These are phyloP conservation scores for Ctena decussata DNA, from an alignment of 2,888 invertebrate genomes.

Conservation along the genomic window DNA sequence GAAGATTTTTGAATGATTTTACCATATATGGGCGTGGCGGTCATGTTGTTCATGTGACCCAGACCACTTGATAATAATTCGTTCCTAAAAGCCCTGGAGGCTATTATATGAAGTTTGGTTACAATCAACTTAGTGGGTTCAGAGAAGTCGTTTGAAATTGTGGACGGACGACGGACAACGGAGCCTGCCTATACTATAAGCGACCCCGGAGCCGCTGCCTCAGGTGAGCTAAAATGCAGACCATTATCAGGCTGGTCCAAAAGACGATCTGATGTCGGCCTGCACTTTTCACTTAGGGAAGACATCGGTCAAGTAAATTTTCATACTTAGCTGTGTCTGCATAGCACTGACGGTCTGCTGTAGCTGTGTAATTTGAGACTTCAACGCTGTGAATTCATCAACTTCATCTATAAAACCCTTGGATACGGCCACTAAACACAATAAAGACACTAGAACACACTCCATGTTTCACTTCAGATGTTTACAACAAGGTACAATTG, in stretches of 20 bases:
- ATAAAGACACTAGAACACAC: background rate
- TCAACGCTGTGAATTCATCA: background rate
- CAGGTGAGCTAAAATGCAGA: background rate
- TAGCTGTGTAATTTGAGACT: conserved; percentile 4
- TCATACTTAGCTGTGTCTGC: conserved; percentile 26
- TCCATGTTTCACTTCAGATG: too few species aligned
- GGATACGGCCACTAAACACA: background rate
- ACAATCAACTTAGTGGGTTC: too few species aligned
- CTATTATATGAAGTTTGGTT: too few species aligned
- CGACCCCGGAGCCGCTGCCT: background rate
- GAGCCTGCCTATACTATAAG: too few species aligned
- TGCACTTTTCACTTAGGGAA: background rate
- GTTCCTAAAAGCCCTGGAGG: too few species aligned
- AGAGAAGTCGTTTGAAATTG: background rate
- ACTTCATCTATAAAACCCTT: background rate
- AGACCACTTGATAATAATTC: too few species aligned
- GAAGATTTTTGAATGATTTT: too few species aligned
- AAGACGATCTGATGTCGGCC: background rate
- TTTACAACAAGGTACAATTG: too few species aligned
- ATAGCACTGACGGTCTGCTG: background rate
- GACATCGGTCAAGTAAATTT: background rate
- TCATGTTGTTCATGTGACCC: too few species aligned
- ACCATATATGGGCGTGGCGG: too few species aligned
- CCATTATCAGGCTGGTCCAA: background rate
- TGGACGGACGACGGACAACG: background rate